Base-by-base conservation (phyloP, 2,113 vertebrate genomes). In the Mellivora capensis region DNA sequence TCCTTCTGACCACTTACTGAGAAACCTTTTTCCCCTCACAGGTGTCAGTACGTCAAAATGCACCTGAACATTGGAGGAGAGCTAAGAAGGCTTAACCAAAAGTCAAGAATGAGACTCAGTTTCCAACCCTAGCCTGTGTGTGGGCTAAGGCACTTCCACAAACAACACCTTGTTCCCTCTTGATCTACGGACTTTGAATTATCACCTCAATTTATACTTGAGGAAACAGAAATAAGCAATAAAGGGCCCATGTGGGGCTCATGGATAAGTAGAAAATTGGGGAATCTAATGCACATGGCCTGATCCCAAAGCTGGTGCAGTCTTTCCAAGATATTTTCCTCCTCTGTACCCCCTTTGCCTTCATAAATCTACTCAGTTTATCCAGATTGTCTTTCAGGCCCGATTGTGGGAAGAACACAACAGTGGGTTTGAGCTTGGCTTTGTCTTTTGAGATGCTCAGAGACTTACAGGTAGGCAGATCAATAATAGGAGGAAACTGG, bases 11-110 rank as follows among this genome's bases (percentile, higher is more conserved):
- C 71, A 69, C 76, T 89, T 54, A 34, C 31, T 49, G 59, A 85
- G 62, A 88, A 82, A 87, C 1, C 6, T 42, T 74, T 76, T 82
- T 71, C 23, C 29, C 34, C 34, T 97, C 47, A 74, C 54, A 96
- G 91, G 29, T 92, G n/a, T 90, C n/a, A 72, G n/a, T 52, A 52
- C 82, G 29, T 72, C 34, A 31, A 96, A 96, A 90, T 47, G 72
- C 42, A 7, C 89, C 59, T 76, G 52, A 85, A 95, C 23, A 79
- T 91, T 71, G 47, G 21, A 90, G 25, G 67, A 96, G 27, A 74
- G 5, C 31, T 67, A 87, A 91, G 74, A 83, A 71, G 57, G 29
- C 9, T 10, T 74, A 77, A 17, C 11, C 13, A 34, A 83, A 95
- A 92, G 11, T 91, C 27, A 80, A 85, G 47, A 95, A 64, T 7